These are phyloP conservation scores for Luscinia megarhynchos DNA, from an alignment of 2,797 vertebrate species.

Conservation along the genomic window DNA sequence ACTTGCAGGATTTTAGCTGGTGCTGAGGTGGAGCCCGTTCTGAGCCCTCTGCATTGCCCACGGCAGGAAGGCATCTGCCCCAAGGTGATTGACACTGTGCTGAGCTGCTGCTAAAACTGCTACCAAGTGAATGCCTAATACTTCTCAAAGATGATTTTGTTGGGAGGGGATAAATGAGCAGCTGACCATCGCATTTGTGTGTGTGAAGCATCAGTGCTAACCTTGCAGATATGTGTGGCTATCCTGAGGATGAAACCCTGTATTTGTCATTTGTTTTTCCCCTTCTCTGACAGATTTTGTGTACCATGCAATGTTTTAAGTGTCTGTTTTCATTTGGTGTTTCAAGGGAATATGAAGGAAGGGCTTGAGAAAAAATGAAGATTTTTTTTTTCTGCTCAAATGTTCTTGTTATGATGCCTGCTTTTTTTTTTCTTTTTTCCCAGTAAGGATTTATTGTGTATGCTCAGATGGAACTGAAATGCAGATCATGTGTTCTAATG, in stretches of 20 bases:
- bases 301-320: background rate
- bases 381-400: background rate
- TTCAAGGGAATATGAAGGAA: background rate
- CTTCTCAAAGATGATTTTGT: background rate
- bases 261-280: background rate
- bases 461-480: background rate
- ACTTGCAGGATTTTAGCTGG: background rate
- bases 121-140: background rate
- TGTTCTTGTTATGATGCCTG: background rate
- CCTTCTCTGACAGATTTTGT: background rate
- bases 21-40: background rate
- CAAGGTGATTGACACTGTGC: background rate
- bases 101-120: slow-evolving; percentile 19
- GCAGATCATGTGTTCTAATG: background rate
- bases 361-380: background rate
- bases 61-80: background rate
- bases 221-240: background rate
- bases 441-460: background rate
- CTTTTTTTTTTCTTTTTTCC: rapidly evolving
- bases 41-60: rapidly evolving
- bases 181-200: background rate
- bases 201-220: background rate
- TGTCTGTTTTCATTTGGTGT: background rate
- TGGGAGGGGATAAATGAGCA: background rate
- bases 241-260: background rate